These are phyloP conservation scores for Endomychus coccineus DNA, from an alignment of 2,888 invertebrate species.

Conservation along the genomic window DNA sequence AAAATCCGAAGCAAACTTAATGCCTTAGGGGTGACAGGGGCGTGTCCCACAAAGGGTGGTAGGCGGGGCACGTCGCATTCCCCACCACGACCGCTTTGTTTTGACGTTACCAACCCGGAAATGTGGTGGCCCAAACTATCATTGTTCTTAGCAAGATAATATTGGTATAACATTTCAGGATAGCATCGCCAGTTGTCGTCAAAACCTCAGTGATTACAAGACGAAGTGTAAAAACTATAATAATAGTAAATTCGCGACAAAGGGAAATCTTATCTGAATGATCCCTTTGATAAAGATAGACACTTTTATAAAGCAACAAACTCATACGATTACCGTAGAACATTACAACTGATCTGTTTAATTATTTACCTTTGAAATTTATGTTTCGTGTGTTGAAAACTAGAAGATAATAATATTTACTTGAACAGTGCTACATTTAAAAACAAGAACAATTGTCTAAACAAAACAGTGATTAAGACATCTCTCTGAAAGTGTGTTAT, in stretches of 20 bases:
- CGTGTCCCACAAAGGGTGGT: constrained; percentile 41
- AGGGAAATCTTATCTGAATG: constrained; percentile 10
- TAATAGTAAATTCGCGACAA: constrained; percentile 2
- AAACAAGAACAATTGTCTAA: too few relatives aligned
- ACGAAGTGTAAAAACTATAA: constrained; percentile 8
- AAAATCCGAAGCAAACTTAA: constrained; percentile 38
- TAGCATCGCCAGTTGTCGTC: constrained; percentile 23
- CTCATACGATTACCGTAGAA: too few relatives aligned
- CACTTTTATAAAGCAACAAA: too few relatives aligned
- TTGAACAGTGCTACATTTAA: too few relatives aligned
- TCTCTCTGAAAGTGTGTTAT: too few relatives aligned
- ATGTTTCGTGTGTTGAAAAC: too few relatives aligned
- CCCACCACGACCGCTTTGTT: constrained; percentile 43
- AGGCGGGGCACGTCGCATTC: constrained; percentile 33
- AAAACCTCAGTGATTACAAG: constrained; percentile 11
- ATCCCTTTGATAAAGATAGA: too few relatives aligned
- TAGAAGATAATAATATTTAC: too few relatives aligned
- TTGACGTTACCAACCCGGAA: constrained; percentile 44
- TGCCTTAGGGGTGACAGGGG: constrained; percentile 36
- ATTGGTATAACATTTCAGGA: constrained; percentile 45
- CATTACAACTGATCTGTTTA: too few relatives aligned
- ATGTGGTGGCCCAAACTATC: constrained; percentile 46
- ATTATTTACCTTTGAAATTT: too few relatives aligned
- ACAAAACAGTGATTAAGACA: too few relatives aligned
- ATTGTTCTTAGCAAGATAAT: constrained; percentile 47